phyloP scores from a whole-genome alignment of 2,888 invertebrate genomes.

The Morinoia aosen region DNA sequence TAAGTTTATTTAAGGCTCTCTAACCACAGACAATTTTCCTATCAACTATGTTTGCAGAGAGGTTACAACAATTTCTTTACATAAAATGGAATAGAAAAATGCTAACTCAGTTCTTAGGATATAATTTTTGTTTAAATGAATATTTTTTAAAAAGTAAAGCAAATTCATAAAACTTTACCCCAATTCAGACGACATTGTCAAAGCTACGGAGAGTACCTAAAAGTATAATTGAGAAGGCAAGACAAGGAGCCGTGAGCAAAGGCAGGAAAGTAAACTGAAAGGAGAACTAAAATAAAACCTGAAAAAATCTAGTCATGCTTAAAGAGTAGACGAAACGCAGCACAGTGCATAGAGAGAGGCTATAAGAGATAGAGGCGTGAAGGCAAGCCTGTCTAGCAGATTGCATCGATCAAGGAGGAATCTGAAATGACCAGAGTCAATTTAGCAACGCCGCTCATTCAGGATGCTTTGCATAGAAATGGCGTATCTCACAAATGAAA shows the following conservation, averaged over 20 bases:
- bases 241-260: not conserved
- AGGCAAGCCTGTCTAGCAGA: conserved; percentile 8
- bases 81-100: not conserved
- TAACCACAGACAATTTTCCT: too few species aligned
- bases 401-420: conserved; percentile 50
- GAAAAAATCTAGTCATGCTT: not conserved
- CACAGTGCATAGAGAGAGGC: not conserved
- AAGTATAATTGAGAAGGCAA: not conserved
- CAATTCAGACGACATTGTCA: not conserved
- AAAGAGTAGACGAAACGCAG: not conserved
- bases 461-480: conserved; percentile 50
- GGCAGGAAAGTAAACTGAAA: not conserved
- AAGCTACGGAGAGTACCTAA: not conserved
- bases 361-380: conserved; percentile 13
- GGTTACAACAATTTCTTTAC: too few species aligned
- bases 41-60: too few species aligned
- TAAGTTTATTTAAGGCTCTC: not conserved
- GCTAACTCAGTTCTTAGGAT: not conserved
- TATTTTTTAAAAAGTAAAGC: not conserved
- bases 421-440: conserved; percentile 46
- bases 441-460: conserved; percentile 50
- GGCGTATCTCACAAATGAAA: conserved; percentile 52
- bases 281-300: not conserved
- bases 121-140: not conserved
- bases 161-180: not conserved